Percentiles rank a stretch among this genome's conserved stretches.
These are phyloP conservation scores for Diacarnus erythraeanus DNA, from an alignment of 37 sponge, comb jelly and placozoan species.

Conservation along the genomic window DNA sequence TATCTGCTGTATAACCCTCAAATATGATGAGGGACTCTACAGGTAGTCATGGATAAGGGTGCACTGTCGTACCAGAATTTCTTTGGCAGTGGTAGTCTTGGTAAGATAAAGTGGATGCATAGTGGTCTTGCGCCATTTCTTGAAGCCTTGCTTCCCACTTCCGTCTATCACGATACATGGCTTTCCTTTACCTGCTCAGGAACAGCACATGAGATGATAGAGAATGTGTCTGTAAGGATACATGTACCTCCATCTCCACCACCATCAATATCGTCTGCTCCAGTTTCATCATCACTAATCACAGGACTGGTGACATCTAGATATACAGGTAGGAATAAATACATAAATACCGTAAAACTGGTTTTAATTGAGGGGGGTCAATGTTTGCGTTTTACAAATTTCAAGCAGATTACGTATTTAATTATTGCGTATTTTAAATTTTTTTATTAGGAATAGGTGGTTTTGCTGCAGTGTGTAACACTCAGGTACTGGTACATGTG, in stretches of 20 bases:
- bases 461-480: no score
- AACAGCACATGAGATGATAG: no score
- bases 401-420: no score
- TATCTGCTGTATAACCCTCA: no score
- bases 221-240: no score
- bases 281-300: not conserved
- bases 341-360: no score
- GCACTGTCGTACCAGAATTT: conserved; percentile 56
- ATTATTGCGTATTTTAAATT: no score
- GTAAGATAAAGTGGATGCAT: conserved; percentile 39
- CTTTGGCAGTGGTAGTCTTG: conserved; percentile 47
- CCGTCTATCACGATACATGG: conserved; percentile 48
- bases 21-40: not conserved
- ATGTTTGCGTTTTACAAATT: no score
- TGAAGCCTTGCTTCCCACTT: conserved; percentile 25
- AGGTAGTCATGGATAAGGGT: not conserved
- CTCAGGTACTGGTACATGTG: no score
- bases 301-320: not conserved
- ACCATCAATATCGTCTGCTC: not conserved
- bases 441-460: no score
- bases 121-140: conserved; percentile 52
- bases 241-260: not conserved
- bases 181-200: conserved; percentile 3
- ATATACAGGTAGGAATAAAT: no score
- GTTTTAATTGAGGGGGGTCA: no score